Evolutionary conservation across 2,797 vertebrate genomes (phyloP).

Genomic region (Chanos chanos): DNA sequence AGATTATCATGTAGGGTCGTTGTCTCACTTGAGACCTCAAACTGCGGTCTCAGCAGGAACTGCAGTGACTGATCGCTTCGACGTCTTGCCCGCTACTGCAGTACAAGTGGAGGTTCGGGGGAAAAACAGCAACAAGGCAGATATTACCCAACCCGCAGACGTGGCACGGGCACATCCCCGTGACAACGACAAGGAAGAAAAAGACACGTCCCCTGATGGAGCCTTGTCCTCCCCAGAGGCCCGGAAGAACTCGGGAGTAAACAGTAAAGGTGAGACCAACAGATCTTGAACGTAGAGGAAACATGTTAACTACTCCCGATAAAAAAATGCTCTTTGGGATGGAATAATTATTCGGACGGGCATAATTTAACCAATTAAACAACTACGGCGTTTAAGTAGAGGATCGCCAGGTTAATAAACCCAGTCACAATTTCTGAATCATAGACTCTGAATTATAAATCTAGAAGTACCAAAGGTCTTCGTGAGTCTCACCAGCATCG

Average conservation of each 20-base stretch:
- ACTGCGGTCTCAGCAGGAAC: conserved; percentile 69
- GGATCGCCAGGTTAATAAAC: too few relatives aligned
- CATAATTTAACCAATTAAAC: too few relatives aligned
- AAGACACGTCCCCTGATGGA: conserved; percentile 79
- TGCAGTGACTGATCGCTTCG: conserved; percentile 58
- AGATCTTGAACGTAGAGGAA: too few relatives aligned
- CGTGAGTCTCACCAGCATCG: too few relatives aligned
- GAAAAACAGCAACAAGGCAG: neutral
- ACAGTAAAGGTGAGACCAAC: too few relatives aligned
- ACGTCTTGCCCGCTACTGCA: conserved; percentile 67
- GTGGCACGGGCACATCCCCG: conserved; percentile 37
- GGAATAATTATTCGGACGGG: too few relatives aligned
- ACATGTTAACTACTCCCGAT: too few relatives aligned
- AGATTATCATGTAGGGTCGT: conserved; percentile 49
- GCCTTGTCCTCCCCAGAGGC: conserved; percentile 85
- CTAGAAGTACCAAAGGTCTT: too few relatives aligned
- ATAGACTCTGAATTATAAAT: too few relatives aligned
- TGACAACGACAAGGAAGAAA: conserved; percentile 70
- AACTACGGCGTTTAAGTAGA: too few relatives aligned
- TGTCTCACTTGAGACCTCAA: conserved; percentile 74
- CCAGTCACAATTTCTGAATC: too few relatives aligned
- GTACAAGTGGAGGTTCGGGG: conserved; percentile 51
- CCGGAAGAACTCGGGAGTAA: conserved; percentile 70
- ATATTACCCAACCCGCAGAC: neutral
- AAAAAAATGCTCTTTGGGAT: too few relatives aligned